A percentile compares a stretch with the other conserved stretches of the same genome.
Conservation (phyloP, 1,140 invertebrate species). For the Colletes gigas region DNA sequence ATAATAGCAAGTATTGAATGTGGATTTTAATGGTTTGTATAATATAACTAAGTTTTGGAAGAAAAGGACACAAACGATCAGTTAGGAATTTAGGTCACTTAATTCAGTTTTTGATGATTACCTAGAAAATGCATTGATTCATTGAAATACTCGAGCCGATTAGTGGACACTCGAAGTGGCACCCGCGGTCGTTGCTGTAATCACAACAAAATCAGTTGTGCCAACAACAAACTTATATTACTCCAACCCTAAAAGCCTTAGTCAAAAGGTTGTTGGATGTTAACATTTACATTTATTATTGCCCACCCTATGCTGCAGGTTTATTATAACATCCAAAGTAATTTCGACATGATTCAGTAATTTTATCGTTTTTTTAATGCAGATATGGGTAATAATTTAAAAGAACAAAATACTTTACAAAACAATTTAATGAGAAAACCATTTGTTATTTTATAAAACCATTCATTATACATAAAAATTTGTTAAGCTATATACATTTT, state of each 20-base stretch:
- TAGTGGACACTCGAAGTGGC: conserved; percentile 80
- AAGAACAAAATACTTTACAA: conserved; percentile 23
- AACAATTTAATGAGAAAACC: conserved; percentile 38
- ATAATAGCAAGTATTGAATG: conserved; percentile 59
- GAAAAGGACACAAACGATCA: conserved; percentile 66
- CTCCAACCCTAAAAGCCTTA: conserved; percentile 51
- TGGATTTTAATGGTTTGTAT: conserved; percentile 42
- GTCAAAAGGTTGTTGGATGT: conserved; percentile 49
- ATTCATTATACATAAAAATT: conserved; percentile 28
- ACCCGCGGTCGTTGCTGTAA: conserved; percentile 80
- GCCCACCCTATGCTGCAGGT: neutral
- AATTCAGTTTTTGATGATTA: conserved; percentile 80
- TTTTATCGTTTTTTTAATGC: neutral
- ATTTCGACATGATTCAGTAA: conserved; percentile 3
- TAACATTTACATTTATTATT: conserved; percentile 25
- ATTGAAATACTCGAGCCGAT: conserved; percentile 81
- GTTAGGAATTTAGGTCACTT: conserved; percentile 74
- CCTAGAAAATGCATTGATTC: conserved; percentile 81
- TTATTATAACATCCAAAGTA: neutral
- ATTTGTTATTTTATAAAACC: conserved; percentile 43
- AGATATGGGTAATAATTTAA: conserved; percentile 20
- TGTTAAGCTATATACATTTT: conserved; percentile 37
- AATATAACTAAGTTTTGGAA: conserved; percentile 55
- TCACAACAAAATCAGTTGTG: conserved; percentile 82
- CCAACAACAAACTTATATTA: conserved; percentile 78